Evolutionary conservation across 2,113 vertebrate species (phyloP).

Genomic region (Phrynosoma platyrhinos): DNA sequence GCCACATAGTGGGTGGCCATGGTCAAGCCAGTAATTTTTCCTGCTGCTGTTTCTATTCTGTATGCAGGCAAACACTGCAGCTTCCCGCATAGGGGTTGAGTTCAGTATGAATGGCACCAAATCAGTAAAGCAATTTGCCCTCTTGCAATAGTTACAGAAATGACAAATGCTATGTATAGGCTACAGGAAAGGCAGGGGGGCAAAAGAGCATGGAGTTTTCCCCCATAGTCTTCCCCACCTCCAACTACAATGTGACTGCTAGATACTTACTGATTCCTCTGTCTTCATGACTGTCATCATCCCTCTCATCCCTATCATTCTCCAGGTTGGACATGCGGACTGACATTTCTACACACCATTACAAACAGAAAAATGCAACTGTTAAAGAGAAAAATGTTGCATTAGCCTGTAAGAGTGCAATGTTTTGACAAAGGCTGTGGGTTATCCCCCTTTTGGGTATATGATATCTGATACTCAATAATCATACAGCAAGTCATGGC

Average conservation of each 20-base stretch:
- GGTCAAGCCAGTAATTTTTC: neutral
- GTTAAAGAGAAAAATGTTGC: slow-evolving; percentile 47
- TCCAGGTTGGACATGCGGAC: slow-evolving; percentile 99
- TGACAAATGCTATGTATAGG: slow-evolving; percentile 5
- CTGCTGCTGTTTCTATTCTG: neutral
- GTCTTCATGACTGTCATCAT: slow-evolving; percentile 97
- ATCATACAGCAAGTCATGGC: neutral
- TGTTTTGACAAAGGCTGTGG: neutral
- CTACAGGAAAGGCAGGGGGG: slow-evolving; percentile 20
- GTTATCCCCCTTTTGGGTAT: neutral
- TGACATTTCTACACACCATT: slow-evolving; percentile 90
- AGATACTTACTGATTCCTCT: slow-evolving; percentile 94
- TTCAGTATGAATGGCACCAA: slow-evolving; percentile 7
- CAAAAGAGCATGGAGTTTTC: neutral
- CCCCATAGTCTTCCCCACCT: neutral
- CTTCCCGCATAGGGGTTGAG: neutral
- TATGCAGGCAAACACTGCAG: neutral
- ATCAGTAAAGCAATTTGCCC: slow-evolving; percentile 1
- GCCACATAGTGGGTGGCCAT: neutral
- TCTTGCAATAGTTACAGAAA: slow-evolving; percentile 10
- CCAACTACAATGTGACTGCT: neutral
- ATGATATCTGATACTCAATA: neutral
- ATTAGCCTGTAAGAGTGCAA: neutral
- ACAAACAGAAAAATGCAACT: slow-evolving; percentile 70
- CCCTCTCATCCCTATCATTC: slow-evolving; percentile 94